Evolutionary conservation across 2,888 invertebrate species (phyloP), one percentile per base, ranked within the genome.

Genomic region (Eupsilia transversa): DNA sequence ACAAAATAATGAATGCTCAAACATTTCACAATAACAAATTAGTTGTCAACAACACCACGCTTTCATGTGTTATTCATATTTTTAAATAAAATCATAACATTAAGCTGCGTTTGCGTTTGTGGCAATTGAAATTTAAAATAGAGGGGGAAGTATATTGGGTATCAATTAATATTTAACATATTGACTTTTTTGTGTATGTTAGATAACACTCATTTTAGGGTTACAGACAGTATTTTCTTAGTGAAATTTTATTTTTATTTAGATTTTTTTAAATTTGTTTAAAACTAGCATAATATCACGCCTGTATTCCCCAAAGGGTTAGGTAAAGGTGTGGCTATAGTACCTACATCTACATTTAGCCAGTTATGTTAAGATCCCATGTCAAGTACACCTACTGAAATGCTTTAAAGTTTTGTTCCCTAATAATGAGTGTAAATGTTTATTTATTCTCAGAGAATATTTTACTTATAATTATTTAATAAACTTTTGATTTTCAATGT

Each of bases 101-200:
- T 70, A 81, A 3, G 10, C 12, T 46, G 67, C 12, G 49, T 52
- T 35, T 59, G 69, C n/a, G 70, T 60, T 71, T n/a, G 56, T 43
- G 46, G 3, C 65, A 6, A 80, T 86, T 86, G 85, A 86, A 74
- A 85, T 71, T 67, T 79, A 86, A 86, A 86, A 10, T 54, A 69
- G 23, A 27, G n/a, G 60, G 71, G 73, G 74, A 76, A 72, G 35
- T 69, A 46, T 68, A 54, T 52, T 71, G 33, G 61, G 33, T n/a
- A 27, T 14, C 65, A 83, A 85, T 80, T 72, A 84, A 80, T 80
- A 80, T 79, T 71, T 61, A 81, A 72, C 69, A 57, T 52, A n/a
- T n/a, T n/a, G 33, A 67, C 0, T 60, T 74, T 74, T 78, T 61
- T 59, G 30, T 59, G n/a, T 56, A 7, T 35, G 27, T 72, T 71